Evolutionary conservation across 2,797 vertebrate genomes (phyloP).

Genomic region (Rhabdophis nuchalis): DNA sequence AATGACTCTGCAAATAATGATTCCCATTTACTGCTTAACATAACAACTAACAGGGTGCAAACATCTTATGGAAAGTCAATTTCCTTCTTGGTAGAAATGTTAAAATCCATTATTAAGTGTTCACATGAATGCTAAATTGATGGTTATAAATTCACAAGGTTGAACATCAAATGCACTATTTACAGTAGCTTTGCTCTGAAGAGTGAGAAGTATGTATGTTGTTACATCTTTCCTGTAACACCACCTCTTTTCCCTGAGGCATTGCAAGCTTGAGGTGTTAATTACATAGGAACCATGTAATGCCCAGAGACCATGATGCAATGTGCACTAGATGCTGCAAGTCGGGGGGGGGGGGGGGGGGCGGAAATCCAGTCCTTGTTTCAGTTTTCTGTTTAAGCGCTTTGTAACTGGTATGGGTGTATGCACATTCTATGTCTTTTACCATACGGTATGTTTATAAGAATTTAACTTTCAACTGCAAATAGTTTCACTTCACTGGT

Average conservation of each 20-base stretch:
- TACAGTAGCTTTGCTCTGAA: neutral
- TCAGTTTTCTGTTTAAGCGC: neutral
- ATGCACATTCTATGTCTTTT: neutral
- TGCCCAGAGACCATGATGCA: neutral
- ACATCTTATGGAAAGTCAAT: neutral
- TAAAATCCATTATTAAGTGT: neutral
- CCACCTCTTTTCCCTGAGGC: neutral
- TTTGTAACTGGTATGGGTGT: neutral
- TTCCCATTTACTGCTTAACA: neutral
- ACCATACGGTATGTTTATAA: neutral
- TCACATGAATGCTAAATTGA: neutral
- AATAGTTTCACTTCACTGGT: neutral
- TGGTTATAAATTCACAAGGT: neutral
- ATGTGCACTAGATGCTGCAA: neutral
- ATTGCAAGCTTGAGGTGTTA: neutral
- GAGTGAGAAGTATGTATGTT: neutral
- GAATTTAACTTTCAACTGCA: neutral
- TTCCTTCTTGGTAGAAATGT: neutral
- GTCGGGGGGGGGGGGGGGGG: too few relatives aligned
- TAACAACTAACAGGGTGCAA: neutral
- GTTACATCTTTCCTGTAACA: neutral
- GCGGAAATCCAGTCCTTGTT: neutral
- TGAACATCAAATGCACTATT: neutral
- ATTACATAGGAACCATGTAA: neutral
- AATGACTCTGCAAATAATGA: neutral